Percentiles rank a stretch among this genome's conserved stretches.
Conservation (phyloP, 2,888 invertebrate genomes). For the Acanthosepion lycidas region DNA sequence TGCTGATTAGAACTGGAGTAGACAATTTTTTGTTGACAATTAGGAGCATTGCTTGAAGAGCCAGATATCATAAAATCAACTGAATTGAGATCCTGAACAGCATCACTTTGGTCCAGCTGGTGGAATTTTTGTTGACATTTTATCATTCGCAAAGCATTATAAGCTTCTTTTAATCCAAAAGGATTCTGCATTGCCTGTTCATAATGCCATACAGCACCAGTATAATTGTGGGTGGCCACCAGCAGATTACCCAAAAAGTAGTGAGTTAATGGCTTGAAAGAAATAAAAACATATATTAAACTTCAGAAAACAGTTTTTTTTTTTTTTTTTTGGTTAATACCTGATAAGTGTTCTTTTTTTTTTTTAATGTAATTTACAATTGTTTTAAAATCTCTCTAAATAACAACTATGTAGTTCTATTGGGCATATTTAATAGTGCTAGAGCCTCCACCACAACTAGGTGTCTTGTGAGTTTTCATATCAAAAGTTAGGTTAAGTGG, state of each 20-base stretch:
- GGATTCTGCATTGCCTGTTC: constrained; percentile 69
- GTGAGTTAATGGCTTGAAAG: constrained; percentile 81
- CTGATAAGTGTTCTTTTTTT: not conserved
- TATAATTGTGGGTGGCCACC: constrained; percentile 79
- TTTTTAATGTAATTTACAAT: not conserved
- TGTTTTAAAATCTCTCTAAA: not conserved
- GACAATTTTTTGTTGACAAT: constrained; percentile 56
- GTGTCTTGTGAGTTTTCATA: too few species aligned
- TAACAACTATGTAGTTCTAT: too few species aligned
- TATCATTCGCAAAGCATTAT: constrained; percentile 69
- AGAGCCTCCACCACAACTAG: too few species aligned
- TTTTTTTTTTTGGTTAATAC: too few species aligned
- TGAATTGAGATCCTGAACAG: constrained; percentile 57
- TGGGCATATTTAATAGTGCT: too few species aligned
- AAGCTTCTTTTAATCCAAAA: constrained; percentile 65
- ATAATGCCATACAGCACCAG: constrained; percentile 73
- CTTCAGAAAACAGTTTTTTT: too few species aligned
- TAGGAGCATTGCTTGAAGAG: constrained; percentile 54
- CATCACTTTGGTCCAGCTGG: constrained; percentile 67
- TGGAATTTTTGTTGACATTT: constrained; percentile 72
- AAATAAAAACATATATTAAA: not conserved
- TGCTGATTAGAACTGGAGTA: constrained; percentile 50
- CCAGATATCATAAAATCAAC: constrained; percentile 50
- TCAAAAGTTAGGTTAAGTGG: too few species aligned
- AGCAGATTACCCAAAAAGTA: constrained; percentile 81